Conservation (phyloP, 1,140 invertebrate genomes). For the Trichomalopsis sarcophagae region DNA sequence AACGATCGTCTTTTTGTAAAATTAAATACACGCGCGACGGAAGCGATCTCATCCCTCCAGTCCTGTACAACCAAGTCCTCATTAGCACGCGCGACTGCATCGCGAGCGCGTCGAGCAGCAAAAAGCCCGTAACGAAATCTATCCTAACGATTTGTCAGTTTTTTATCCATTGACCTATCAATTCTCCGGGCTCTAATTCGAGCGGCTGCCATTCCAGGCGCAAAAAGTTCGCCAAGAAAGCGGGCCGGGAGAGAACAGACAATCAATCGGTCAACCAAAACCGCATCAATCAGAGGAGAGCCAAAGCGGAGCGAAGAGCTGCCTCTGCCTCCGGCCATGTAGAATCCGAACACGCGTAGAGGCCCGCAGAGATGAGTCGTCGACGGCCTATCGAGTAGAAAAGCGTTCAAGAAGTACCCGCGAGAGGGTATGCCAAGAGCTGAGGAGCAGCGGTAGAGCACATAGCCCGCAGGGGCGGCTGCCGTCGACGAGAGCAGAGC, state of each 20-base stretch:
- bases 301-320: not conserved
- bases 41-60: too few species aligned
- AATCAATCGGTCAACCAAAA: slow-evolving; percentile 1
- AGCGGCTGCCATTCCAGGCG: not conserved
- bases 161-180: not conserved
- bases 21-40: too few species aligned
- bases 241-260: not conserved
- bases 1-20: too few species aligned
- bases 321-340: not conserved
- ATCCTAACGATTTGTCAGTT: too few species aligned
- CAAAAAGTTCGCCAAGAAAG: not conserved
- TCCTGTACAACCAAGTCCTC: too few species aligned
- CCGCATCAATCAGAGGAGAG: not conserved
- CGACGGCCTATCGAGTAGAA: not conserved
- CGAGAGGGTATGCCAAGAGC: not conserved
- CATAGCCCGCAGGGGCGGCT: not conserved
- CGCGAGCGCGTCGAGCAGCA: too few species aligned
- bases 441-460: not conserved
- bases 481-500: not conserved
- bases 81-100: too few species aligned
- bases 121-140: too few species aligned
- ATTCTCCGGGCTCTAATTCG: not conserved
- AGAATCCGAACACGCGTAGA: not conserved
- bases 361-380: not conserved
- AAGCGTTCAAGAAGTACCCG: not conserved